Base-by-base conservation (phyloP, 2,797 vertebrate genomes). In the Lagocephalus sceleratus region DNA sequence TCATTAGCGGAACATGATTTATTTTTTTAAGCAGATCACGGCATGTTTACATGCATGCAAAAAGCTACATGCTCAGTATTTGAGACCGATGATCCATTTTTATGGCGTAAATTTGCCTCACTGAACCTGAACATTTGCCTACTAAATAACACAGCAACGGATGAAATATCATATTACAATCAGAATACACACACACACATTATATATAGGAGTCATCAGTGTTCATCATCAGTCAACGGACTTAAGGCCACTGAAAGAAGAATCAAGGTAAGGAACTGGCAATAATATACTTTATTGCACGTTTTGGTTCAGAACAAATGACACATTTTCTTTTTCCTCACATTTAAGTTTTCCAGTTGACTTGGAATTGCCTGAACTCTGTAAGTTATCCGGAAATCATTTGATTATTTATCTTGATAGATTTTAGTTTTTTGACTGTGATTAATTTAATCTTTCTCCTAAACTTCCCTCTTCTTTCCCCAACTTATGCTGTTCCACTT, bases 111-210 rank as follows among this genome's bases (percentile, higher is more conserved):
- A 5, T 17, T 17, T 16, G 39, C 14, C 3, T 15, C 4, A 15
- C 39, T 17, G 39, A 8, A 15, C 39, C 5, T 40, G 1, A 49
- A 29, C n/a, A 71, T 66, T 71, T 71, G 55, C 59, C 54, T 71
- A 23, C 16, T 20, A 54, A 42, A 66, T 47, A 15, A 1, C 5
- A 29, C 10, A 8, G 7, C 3, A 15, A 26, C 17, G 19, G 17
- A 53, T 46, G 44, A 23, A 56, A 50, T 10, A 43, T 1, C 0
- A 2, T 5, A 44, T 49, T 17, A 0, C 8, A 19, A 15, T 21
- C 10, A 49, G 19, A 35, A 20, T 19, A 9, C 5, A 14, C 8
- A 25, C 11, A 45, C 35, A 20, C 19, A 57, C 15, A 22, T 6
- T 16, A 4, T 21, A n/a, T 54, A 39, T 22, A 43, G 2, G 29